phyloP scores from a whole-genome alignment of 92 coral and sea anemone species.

The Parazoanthus atlanticus region DNA sequence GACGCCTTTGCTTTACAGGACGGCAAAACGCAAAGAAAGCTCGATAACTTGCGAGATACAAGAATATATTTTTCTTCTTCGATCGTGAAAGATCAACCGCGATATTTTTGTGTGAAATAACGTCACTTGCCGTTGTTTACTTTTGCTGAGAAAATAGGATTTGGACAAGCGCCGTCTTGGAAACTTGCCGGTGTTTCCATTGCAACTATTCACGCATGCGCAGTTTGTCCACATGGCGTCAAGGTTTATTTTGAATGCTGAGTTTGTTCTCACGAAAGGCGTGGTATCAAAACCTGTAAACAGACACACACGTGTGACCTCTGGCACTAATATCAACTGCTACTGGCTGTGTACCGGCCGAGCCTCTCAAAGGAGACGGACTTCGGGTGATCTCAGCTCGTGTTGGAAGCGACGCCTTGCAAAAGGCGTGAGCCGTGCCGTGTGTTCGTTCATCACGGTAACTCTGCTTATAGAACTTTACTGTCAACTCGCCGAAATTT shows the following conservation, averaged over 20 bases:
- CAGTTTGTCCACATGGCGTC: slow-evolving; percentile 18
- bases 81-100: neutral
- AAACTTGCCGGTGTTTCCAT: neutral
- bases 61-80: no score
- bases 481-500: slow-evolving; percentile 9
- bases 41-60: no score
- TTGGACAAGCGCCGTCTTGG: neutral
- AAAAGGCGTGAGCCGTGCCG: neutral
- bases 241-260: neutral
- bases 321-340: neutral
- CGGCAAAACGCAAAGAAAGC: neutral
- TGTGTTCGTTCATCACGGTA: neutral
- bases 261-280: slow-evolving; percentile 28
- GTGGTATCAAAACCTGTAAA: slow-evolving; percentile 27
- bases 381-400: slow-evolving; percentile 27
- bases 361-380: neutral
- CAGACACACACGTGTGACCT: slow-evolving; percentile 21
- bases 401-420: neutral
- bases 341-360: neutral
- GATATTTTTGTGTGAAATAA: neutral
- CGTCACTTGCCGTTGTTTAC: neutral
- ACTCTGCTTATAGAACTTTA: neutral
- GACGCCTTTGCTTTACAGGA: neutral
- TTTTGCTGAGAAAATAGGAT: neutral
- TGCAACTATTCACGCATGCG: neutral